Evolutionary conservation across 2,113 vertebrate species (phyloP).

Genomic region (Gallinago undulata): DNA sequence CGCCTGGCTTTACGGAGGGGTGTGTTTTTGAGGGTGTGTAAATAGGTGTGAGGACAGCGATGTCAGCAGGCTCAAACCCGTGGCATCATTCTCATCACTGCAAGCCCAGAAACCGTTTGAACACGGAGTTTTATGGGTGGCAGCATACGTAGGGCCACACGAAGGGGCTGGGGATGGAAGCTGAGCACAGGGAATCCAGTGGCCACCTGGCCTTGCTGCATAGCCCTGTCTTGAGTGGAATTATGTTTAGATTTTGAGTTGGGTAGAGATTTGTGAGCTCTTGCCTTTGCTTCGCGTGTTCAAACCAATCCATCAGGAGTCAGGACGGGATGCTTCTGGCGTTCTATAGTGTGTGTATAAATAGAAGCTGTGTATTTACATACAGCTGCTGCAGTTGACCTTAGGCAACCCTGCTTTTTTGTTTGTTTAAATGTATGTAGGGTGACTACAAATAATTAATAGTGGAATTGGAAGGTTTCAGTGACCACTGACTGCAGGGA

Average conservation of each 20-base stretch:
- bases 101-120: not conserved
- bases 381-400: conserved; percentile 37
- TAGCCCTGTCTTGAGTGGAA: fast-evolving
- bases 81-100: not conserved
- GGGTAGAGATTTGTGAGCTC: not conserved
- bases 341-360: not conserved
- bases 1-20: fast-evolving
- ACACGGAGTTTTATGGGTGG: not conserved
- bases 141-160: fast-evolving
- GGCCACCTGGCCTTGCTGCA: fast-evolving
- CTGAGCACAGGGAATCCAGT: fast-evolving
- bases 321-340: not conserved
- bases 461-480: not conserved
- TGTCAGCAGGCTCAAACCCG: not conserved
- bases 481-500: not conserved
- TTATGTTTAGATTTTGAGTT: not conserved
- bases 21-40: not conserved
- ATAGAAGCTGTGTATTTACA: not conserved
- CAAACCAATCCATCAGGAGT: not conserved
- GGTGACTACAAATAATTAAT: conserved; percentile 22
- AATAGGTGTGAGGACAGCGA: not conserved
- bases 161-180: not conserved
- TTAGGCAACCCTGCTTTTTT: not conserved
- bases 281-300: not conserved
- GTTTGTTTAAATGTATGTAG: not conserved